These are phyloP conservation scores for Salvelinus alpinus DNA, from an alignment of 2,113 vertebrate genomes.

Conservation along the genomic window DNA sequence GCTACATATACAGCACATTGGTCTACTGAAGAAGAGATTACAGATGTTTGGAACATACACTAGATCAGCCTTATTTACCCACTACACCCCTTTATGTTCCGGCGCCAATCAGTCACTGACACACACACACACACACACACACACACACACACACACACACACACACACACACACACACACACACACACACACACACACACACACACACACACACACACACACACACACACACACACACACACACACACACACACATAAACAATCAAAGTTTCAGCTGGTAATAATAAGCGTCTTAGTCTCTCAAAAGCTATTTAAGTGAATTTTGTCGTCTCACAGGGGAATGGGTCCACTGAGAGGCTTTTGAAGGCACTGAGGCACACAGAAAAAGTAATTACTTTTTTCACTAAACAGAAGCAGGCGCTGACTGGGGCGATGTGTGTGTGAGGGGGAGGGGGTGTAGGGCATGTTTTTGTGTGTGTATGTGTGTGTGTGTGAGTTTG, in stretches of 20 bases:
- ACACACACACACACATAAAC: no score
- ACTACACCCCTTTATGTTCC: constrained; percentile 32
- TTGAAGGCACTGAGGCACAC: constrained; percentile 74
- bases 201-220: no score
- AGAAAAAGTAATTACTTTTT: constrained; percentile 79
- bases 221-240: no score
- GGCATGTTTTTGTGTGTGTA: neutral
- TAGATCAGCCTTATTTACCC: constrained; percentile 66
- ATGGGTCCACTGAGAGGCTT: constrained; percentile 74
- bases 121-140: no score
- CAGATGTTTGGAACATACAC: neutral
- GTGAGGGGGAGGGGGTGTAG: neutral
- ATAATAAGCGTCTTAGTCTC: constrained; percentile 78
- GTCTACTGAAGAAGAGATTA: no score
- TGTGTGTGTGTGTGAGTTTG: neutral
- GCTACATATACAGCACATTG: no score
- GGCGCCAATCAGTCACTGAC: constrained; percentile 49
- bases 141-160: no score
- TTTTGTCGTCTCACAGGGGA: constrained; percentile 73
- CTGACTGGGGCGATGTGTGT: constrained; percentile 12
- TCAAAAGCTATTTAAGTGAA: constrained; percentile 79
- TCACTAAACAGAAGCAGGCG: constrained; percentile 74
- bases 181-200: no score
- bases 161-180: no score
- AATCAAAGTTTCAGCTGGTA: constrained; percentile 67